phyloP scores from a whole-genome alignment of 2,888 invertebrate species.

The Allacma fusca region DNA sequence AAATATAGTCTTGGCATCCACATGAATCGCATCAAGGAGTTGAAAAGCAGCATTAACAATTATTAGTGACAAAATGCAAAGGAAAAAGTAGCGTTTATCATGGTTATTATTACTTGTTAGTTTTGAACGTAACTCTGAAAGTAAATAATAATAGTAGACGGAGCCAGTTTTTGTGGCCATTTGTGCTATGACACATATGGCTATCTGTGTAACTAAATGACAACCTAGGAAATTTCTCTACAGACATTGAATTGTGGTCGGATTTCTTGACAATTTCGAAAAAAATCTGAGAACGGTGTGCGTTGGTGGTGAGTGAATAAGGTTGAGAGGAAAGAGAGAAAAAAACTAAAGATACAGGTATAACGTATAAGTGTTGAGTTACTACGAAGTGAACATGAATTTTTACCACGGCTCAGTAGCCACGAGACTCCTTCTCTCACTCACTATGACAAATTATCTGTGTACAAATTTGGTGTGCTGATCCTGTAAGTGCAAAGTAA shows the following conservation, averaged over 20 bases:
- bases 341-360: neutral
- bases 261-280: neutral
- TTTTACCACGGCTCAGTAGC: slow-evolving; percentile 8
- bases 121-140: neutral
- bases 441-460: slow-evolving; percentile 21
- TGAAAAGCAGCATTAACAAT: too few relatives aligned
- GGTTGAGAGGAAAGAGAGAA: neutral
- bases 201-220: neutral
- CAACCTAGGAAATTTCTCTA: slow-evolving; percentile 1
- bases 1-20: too few relatives aligned
- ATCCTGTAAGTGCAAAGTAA: slow-evolving; percentile 16
- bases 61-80: neutral
- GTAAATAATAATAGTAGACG: neutral
- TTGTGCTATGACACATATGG: neutral
- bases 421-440: neutral
- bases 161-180: neutral
- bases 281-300: neutral
- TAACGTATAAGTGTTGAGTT: slow-evolving; percentile 3
- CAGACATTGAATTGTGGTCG: neutral
- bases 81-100: neutral
- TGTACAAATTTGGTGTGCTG: slow-evolving; percentile 25
- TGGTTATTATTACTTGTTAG: neutral
- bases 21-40: too few relatives aligned
- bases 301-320: neutral
- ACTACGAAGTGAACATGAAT: neutral